Evolutionary conservation across 2,113 vertebrate species (phyloP), one percentile per base, ranked within the genome.

Genomic region (Amphilophus citrinellus): DNA sequence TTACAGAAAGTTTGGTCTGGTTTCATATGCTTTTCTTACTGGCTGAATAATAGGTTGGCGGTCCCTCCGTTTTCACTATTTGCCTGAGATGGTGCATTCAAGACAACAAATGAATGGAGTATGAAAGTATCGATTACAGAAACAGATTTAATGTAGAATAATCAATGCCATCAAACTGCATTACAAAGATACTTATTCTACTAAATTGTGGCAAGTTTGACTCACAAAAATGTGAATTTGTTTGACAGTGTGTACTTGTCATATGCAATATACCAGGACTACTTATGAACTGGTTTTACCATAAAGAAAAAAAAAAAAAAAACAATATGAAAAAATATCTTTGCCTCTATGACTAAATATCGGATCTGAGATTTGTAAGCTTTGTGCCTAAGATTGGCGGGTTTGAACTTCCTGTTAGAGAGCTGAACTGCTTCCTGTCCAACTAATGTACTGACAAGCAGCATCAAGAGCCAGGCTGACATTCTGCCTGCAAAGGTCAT

Each of bases 381-480:
- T 39, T 50, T 82, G 22, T 5, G 24, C 6, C 10, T 42, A 22
- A 62, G 58, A 62, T 77, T 39, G 39, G 10, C 1, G 42, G 35
- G 71, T 78, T 22, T 65, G 20, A 30, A 86, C 88, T 90, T 91
- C 82, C 89, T 84, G 89, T 89, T 77, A 2, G 44, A 53, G 47
- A 82, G 76, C 65, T 24, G 17, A 88, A 84, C 68, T 61, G 30
- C 84, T 90, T 92, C 84, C 88, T 89, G 89, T 87, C 78, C 44
- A 63, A 60, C 83, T 79, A 87, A 87, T 61, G 96, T 93, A 95
- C 96, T 97, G 97, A 98, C 96, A 96, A 96, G 96, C 97, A 95
- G 97, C 96, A 97, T 97, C 96, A 97, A 97, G 97, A 96, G 96
- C 96, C 95, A 91, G 90, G 95, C 97, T 98, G 97, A 98, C 97